Conservation (phyloP, 2,113 vertebrate genomes). For the Pampusana beccarii region DNA sequence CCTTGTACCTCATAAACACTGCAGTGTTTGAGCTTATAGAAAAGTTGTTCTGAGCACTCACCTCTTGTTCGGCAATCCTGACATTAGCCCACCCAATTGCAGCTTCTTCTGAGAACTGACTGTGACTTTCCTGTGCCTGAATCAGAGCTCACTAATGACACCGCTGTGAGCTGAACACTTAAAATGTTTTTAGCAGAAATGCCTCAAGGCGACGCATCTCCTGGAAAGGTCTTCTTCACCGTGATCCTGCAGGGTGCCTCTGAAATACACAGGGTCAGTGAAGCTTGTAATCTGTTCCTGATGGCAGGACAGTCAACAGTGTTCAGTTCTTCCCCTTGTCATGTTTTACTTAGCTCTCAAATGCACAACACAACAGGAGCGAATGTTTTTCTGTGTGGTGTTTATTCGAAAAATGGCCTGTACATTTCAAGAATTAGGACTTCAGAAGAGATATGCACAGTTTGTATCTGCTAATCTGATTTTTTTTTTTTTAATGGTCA, state of each 20-base stretch:
- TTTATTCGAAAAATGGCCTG: neutral
- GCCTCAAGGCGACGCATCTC: neutral
- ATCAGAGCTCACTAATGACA: neutral
- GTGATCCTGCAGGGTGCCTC: rapidly evolving
- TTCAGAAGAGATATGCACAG: neutral
- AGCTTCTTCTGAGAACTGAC: neutral
- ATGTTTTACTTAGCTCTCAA: neutral
- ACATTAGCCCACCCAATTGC: neutral
- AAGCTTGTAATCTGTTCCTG: neutral
- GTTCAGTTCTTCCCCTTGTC: neutral
- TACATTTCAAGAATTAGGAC: neutral
- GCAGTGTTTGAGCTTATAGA: neutral
- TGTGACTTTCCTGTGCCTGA: neutral
- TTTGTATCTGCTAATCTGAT: neutral
- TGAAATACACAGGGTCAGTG: neutral
- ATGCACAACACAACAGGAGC: neutral
- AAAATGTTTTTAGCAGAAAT: neutral
- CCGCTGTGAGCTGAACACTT: neutral
- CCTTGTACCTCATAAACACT: neutral
- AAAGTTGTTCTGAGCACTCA: neutral
- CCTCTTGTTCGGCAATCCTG: neutral
- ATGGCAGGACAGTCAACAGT: neutral
- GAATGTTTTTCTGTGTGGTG: neutral
- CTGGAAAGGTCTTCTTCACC: neutral
- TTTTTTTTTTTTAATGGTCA: neutral